A percentile compares a stretch with the other conserved stretches of the same genome.
Evolutionary conservation across 2,888 invertebrate genomes (phyloP).

Genomic region (Agonum fuliginosum): DNA sequence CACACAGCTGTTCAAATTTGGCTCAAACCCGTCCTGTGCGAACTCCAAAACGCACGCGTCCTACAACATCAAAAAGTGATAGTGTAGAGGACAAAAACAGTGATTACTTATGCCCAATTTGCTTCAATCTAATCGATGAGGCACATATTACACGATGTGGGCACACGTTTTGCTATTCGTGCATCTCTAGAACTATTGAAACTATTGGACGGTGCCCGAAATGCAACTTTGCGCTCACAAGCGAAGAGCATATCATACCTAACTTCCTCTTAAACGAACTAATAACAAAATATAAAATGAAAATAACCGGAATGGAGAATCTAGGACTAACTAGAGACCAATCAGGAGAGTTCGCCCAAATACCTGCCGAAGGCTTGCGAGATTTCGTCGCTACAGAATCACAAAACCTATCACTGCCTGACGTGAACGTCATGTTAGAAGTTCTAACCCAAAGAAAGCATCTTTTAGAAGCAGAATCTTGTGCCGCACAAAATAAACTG

Average conservation of each 20-base stretch:
- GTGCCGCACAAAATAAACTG: slow-evolving; percentile 86
- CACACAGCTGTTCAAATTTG: slow-evolving; percentile 70
- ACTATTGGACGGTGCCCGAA: slow-evolving; percentile 85
- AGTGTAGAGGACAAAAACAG: slow-evolving; percentile 81
- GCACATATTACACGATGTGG: slow-evolving; percentile 95
- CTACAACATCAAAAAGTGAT: slow-evolving; percentile 77
- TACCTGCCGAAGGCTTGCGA: slow-evolving; percentile 75
- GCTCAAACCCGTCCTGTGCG: slow-evolving; percentile 71
- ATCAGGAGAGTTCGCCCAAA: slow-evolving; percentile 70
- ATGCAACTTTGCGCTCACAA: slow-evolving; percentile 83
- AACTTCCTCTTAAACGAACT: slow-evolving; percentile 91
- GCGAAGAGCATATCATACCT: slow-evolving; percentile 86
- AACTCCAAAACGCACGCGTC: slow-evolving; percentile 74
- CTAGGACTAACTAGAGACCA: slow-evolving; percentile 70
- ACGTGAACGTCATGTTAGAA: slow-evolving; percentile 88
- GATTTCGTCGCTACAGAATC: slow-evolving; percentile 82
- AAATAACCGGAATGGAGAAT: slow-evolving; percentile 73
- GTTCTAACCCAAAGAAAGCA: slow-evolving; percentile 86
- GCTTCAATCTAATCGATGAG: slow-evolving; percentile 91
- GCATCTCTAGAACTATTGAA: slow-evolving; percentile 83
- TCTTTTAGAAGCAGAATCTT: slow-evolving; percentile 86
- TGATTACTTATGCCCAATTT: slow-evolving; percentile 86
- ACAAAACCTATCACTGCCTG: slow-evolving; percentile 83
- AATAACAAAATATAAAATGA: slow-evolving; percentile 81
- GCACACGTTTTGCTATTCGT: slow-evolving; percentile 92